A percentile compares a stretch with the other conserved stretches of the same genome.
Evolutionary conservation across 2,888 invertebrate species (phyloP).

Genomic region (Eupelmus urozonus): DNA sequence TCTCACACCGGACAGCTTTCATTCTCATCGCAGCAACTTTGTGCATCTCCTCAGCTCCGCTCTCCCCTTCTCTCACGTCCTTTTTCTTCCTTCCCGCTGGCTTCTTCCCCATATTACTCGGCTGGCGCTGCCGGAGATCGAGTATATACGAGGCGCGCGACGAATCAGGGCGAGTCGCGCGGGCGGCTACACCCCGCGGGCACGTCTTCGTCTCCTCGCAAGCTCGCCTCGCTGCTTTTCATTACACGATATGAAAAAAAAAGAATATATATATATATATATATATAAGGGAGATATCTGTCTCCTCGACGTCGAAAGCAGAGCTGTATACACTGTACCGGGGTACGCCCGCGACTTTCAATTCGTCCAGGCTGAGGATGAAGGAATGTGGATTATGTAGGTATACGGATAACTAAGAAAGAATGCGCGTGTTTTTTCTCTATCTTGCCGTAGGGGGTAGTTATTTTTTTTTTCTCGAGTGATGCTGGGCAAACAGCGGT

Average conservation of each 20-base stretch:
- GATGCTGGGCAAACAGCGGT: conserved; percentile 48
- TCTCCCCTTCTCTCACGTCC: conserved; percentile 3
- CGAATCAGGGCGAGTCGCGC: conserved; percentile 2
- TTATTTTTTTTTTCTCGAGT: conserved; percentile 44
- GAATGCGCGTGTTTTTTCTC: conserved; percentile 33
- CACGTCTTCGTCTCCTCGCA: conserved; percentile 43
- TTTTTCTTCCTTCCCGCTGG: conserved; percentile 13
- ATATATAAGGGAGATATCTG: conserved; percentile 38
- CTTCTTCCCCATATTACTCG: conserved; percentile 38
- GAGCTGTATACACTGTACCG: not conserved
- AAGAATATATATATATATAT: not conserved
- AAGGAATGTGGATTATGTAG: conserved; percentile 25
- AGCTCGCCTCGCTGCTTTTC: conserved; percentile 51
- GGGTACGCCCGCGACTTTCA: conserved; percentile 48
- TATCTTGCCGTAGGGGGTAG: conserved; percentile 8
- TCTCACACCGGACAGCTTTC: conserved; percentile 54
- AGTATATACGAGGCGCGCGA: no score
- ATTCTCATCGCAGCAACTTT: conserved; percentile 37
- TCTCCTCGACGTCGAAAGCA: conserved; percentile 5
- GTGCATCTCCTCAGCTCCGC: no score
- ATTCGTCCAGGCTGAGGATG: conserved; percentile 44
- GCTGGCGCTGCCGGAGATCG: not conserved
- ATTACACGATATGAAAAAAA: conserved; percentile 52
- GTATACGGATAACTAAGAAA: not conserved
- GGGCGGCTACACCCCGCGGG: conserved; percentile 43